Conservation (phyloP, 2,888 invertebrate species). For the Eupelmus urozonus region DNA sequence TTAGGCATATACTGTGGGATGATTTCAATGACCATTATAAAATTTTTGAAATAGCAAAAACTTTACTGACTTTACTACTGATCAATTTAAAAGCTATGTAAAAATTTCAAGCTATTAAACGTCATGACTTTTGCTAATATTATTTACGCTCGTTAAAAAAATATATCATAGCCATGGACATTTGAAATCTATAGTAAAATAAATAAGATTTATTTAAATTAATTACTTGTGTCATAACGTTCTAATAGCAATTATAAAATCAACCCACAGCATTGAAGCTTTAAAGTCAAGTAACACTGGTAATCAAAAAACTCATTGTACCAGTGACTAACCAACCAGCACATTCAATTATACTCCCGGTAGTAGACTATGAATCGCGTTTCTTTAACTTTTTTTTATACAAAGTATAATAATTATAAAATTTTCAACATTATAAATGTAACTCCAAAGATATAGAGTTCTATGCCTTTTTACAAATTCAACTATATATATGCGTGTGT, state of each 20-base stretch:
- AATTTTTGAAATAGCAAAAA: slow-evolving; percentile 14
- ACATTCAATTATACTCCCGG: slow-evolving; percentile 43
- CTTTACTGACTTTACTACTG: slow-evolving; percentile 6
- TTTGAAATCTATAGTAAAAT: slow-evolving; percentile 37
- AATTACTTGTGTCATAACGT: slow-evolving; percentile 34
- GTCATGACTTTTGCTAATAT: slow-evolving; percentile 22
- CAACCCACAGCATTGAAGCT: slow-evolving; percentile 66
- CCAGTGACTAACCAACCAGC: slow-evolving; percentile 41
- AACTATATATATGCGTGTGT: slow-evolving; percentile 13
- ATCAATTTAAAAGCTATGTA: slow-evolving; percentile 3
- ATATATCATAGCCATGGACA: slow-evolving; percentile 37
- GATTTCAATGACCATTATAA: slow-evolving; percentile 58
- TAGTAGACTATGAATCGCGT: slow-evolving; percentile 54
- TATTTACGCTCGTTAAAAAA: slow-evolving; percentile 44
- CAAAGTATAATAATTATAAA: slow-evolving; percentile 31
- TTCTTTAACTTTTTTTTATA: slow-evolving; percentile 40
- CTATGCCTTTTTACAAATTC: slow-evolving; percentile 21
- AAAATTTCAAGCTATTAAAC: slow-evolving; percentile 30
- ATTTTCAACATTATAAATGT: slow-evolving; percentile 27
- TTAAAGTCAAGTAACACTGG: slow-evolving; percentile 63
- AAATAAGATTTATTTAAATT: slow-evolving; percentile 35
- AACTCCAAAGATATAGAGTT: slow-evolving; percentile 15
- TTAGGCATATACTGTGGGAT: slow-evolving; percentile 67
- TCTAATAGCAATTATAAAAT: slow-evolving; percentile 59
- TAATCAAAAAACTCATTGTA: slow-evolving; percentile 46